Evolutionary conservation across 2,113 vertebrate species (phyloP).

Genomic region (Cyanoderma ruficeps): DNA sequence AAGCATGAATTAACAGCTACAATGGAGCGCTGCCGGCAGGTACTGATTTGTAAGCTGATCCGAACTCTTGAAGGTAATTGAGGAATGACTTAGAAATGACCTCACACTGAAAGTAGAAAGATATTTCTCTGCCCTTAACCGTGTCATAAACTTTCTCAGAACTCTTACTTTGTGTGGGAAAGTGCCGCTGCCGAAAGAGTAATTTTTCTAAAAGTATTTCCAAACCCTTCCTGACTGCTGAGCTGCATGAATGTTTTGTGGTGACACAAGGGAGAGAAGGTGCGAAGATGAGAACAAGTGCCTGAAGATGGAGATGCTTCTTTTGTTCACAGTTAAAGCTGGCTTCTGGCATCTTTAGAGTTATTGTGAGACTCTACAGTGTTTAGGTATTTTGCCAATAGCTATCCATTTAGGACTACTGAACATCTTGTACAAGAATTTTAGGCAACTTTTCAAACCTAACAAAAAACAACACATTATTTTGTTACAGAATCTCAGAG

Average conservation of each 20-base stretch:
- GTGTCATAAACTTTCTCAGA: not conserved
- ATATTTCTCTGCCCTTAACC: not conserved
- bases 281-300: not conserved
- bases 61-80: constrained; percentile 16
- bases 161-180: not conserved
- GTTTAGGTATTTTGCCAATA: not conserved
- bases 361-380: not conserved
- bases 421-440: not conserved
- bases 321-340: not conserved
- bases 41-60: constrained; percentile 58
- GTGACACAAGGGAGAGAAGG: not conserved
- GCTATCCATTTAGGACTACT: not conserved
- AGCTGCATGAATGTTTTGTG: not conserved
- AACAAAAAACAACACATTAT: not conserved
- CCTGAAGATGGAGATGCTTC: not conserved
- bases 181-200: not conserved
- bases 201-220: not conserved
- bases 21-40: constrained; percentile 42
- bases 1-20: constrained; percentile 68
- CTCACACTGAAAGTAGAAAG: constrained; percentile 19
- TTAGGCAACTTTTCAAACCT: not conserved
- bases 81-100: constrained; percentile 54
- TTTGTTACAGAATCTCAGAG: not conserved
- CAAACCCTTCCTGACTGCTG: not conserved
- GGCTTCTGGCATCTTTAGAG: not conserved